Evolutionary conservation across 2,888 invertebrate genomes (phyloP).

Genomic region (Coelinius sp.): DNA sequence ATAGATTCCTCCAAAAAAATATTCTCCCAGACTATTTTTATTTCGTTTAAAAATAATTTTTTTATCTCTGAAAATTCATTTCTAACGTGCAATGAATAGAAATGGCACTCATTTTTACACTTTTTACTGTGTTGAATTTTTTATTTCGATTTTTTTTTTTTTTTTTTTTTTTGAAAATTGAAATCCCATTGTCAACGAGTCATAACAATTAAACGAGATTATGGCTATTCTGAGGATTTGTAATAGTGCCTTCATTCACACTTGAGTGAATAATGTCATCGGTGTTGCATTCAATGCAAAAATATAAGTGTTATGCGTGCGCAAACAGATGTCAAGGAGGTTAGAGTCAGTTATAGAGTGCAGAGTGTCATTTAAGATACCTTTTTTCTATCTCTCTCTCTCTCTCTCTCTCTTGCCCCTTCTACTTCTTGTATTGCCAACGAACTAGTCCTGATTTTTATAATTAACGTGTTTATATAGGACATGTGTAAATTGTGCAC

Average conservation of each 20-base stretch:
- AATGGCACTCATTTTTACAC: too few relatives aligned
- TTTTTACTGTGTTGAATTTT: too few relatives aligned
- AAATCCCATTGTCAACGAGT: too few relatives aligned
- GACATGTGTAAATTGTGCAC: conserved; percentile 13
- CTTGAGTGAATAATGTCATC: conserved; percentile 49
- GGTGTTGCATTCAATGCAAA: conserved; percentile 61
- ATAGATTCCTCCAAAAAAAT: too few relatives aligned
- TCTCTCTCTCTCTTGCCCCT: conserved; percentile 12
- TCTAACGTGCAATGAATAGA: too few relatives aligned
- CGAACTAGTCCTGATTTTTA: conserved; percentile 11
- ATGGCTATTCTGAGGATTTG: conserved; percentile 7
- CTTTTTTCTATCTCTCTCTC: neutral
- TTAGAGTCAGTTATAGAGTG: conserved; percentile 45
- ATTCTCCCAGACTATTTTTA: too few relatives aligned
- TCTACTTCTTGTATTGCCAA: conserved; percentile 6
- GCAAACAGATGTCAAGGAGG: conserved; percentile 61
- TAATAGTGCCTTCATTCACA: conserved; percentile 55
- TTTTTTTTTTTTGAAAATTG: too few relatives aligned
- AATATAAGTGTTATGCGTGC: conserved; percentile 52
- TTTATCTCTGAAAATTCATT: too few relatives aligned
- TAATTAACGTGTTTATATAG: conserved; percentile 15
- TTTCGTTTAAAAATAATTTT: too few relatives aligned
- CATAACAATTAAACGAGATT: neutral
- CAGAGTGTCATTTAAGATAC: conserved; percentile 17
- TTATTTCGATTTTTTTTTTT: too few relatives aligned